Conservation (phyloP, 2,888 invertebrate genomes). For the Xanthorhoe spadicearia region DNA sequence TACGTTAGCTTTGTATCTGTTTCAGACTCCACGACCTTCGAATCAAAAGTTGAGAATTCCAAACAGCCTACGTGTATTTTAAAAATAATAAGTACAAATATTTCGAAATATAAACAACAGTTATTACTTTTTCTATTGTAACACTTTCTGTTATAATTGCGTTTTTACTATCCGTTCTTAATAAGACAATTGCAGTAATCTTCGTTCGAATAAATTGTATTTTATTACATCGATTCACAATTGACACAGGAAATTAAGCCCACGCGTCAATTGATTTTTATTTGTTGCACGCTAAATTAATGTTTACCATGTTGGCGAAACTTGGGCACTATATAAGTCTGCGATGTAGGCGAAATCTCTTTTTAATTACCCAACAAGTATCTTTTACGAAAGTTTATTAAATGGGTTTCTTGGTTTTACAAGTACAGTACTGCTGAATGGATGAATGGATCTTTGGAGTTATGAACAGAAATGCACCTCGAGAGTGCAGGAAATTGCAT, state of each 20-base stretch:
- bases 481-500: too few species aligned
- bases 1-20: too few species aligned
- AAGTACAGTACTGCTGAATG: neutral
- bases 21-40: too few species aligned
- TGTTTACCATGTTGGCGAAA: constrained; percentile 36
- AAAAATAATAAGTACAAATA: constrained; percentile 1
- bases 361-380: constrained; percentile 8
- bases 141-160: constrained; percentile 34
- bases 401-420: neutral
- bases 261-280: constrained; percentile 43
- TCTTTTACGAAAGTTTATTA: neutral
- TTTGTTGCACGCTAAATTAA: constrained; percentile 38
- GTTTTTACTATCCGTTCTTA: constrained; percentile 37
- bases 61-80: neutral
- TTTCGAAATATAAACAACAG: constrained; percentile 30
- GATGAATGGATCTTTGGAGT: too few species aligned
- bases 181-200: constrained; percentile 42
- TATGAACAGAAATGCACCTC: too few species aligned
- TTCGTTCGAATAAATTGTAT: constrained; percentile 34
- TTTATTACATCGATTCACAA: constrained; percentile 44
- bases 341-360: constrained; percentile 35
- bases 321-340: constrained; percentile 19
- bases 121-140: constrained; percentile 34
- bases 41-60: too few species aligned
- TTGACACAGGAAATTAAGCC: constrained; percentile 44